Conservation (phyloP, 2,888 invertebrate genomes). For the Julus scanicus region DNA sequence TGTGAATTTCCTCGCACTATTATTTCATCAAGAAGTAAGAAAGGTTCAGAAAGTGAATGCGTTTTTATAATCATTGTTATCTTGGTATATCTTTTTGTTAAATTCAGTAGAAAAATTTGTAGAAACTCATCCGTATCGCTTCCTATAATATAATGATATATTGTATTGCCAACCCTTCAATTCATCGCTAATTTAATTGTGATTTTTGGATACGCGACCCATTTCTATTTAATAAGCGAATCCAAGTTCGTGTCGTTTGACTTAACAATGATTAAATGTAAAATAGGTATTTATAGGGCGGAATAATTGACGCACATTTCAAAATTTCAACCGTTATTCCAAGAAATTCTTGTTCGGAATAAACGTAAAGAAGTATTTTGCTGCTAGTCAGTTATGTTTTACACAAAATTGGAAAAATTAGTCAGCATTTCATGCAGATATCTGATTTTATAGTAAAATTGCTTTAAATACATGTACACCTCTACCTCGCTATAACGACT, state of each 20-base stretch:
- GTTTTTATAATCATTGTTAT: not conserved
- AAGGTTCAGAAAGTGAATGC: not conserved
- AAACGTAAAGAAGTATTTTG: not conserved
- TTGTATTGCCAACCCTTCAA: not conserved
- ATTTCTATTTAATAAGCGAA: slow-evolving; percentile 2
- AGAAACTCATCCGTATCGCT: slow-evolving; percentile 3
- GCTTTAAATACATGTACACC: too few relatives aligned
- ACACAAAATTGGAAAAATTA: too few relatives aligned
- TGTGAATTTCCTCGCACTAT: not conserved
- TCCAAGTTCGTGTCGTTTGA: slow-evolving; percentile 24
- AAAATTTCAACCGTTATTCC: not conserved
- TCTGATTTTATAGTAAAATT: too few relatives aligned
- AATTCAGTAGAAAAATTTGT: not conserved
- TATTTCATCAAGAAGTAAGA: not conserved
- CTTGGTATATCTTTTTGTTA: not conserved
- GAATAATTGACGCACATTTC: slow-evolving; percentile 10
- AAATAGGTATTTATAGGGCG: not conserved
- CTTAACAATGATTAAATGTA: not conserved
- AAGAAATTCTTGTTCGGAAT: not conserved
- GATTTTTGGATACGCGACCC: slow-evolving; percentile 23
- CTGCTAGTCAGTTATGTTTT: too few relatives aligned
- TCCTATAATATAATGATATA: not conserved
- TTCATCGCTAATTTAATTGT: not conserved
- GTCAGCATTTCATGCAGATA: too few relatives aligned
- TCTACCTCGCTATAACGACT: too few relatives aligned